These are phyloP conservation scores for Oreochromis grahami DNA, from an alignment of 2,797 vertebrate genomes.

Conservation along the genomic window DNA sequence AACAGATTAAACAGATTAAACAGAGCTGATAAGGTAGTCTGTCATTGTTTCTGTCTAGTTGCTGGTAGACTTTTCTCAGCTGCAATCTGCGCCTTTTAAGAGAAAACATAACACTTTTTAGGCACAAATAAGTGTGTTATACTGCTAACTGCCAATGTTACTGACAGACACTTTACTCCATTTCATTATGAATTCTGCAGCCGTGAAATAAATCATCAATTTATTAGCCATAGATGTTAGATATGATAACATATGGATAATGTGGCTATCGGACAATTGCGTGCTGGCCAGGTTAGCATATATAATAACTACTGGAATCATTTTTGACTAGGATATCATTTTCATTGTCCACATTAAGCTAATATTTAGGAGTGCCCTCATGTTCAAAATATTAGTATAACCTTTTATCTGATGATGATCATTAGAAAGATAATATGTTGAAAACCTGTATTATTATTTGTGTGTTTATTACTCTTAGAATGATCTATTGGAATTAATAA, in stretches of 20 bases:
- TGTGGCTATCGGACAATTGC: not conserved
- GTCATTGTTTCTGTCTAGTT: not conserved
- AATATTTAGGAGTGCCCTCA: not conserved
- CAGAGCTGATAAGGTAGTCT: not conserved
- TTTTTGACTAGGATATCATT: not conserved
- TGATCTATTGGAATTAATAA: not conserved
- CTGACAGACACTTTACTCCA: not conserved
- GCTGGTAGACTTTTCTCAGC: not conserved
- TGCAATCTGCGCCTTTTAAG: rapidly evolving
- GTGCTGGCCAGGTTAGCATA: not conserved
- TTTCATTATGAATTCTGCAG: not conserved
- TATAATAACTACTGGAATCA: not conserved
- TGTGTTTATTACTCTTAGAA: not conserved
- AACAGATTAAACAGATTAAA: too few relatives aligned
- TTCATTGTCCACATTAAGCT: not conserved
- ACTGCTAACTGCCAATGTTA: not conserved
- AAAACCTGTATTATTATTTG: not conserved
- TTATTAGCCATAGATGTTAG: not conserved
- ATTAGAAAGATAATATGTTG: not conserved
- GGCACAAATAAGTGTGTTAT: not conserved
- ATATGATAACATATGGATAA: not conserved
- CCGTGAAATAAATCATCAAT: not conserved
- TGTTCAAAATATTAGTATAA: rapidly evolving
- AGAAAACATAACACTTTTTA: not conserved
- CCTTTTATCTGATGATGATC: not conserved